Evolutionary conservation across 2,113 vertebrate genomes (phyloP).

Genomic region (Otocyon megalotis): DNA sequence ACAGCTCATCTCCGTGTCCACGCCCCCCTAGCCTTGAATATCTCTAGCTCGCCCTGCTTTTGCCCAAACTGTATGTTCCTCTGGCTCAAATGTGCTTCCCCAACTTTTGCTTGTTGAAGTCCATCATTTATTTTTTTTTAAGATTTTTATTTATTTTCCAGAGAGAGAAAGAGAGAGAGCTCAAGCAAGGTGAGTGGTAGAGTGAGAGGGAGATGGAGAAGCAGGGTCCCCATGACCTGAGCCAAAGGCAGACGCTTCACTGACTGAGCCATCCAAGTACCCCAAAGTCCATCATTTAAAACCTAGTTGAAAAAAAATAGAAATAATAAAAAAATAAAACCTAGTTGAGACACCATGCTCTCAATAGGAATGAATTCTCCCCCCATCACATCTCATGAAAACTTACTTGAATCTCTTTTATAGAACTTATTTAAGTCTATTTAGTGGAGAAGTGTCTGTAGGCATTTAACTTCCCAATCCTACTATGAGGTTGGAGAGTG

Average conservation of each 20-base stretch:
- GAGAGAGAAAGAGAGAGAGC: no score
- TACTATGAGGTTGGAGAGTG: neutral
- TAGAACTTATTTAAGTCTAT: neutral
- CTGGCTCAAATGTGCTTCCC: neutral
- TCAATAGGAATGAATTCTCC: neutral
- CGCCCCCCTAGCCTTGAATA: accelerated
- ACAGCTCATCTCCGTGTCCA: accelerated
- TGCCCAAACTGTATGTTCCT: neutral
- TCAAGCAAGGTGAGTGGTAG: no score
- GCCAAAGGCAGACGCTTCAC: no score
- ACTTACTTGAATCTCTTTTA: neutral
- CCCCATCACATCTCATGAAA: neutral
- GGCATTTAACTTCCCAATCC: neutral
- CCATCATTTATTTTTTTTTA: neutral
- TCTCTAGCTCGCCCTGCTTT: neutral
- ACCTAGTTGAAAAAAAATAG: no score
- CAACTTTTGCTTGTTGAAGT: neutral
- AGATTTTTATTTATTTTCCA: no score
- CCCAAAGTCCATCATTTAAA: neutral
- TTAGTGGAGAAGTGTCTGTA: neutral
- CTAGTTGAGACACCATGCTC: neutral
- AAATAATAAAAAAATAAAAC: neutral
- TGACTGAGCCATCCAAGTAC: no score
- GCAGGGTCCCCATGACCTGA: no score
- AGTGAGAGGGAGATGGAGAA: no score